Base-by-base conservation (phyloP, 1,140 invertebrate genomes). In the Triops longicaudatus region DNA sequence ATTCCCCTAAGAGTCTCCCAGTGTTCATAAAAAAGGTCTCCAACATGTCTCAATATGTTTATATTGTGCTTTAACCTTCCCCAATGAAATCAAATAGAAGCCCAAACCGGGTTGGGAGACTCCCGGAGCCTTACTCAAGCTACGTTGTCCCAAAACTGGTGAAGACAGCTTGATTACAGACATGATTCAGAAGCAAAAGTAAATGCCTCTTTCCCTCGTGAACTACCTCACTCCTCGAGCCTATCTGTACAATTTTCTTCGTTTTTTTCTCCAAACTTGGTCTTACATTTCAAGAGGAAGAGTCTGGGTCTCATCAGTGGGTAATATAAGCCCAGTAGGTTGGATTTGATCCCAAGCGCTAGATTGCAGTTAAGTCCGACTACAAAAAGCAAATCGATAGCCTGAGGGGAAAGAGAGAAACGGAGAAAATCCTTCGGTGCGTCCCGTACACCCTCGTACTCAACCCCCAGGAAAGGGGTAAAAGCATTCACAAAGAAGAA, bases 311-410 rank as follows among this genome's bases (percentile, higher is more conserved):
- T 63, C 50, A 63, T 63, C 50, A 63, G 22, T 22, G 50, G 50
- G n/a, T 63, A 63, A 63, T 63, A 63, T 63, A 63, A 63, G 50
- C 50, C n/a, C 50, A 63, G 50, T 63, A 63, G 50, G 50, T 63
- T 63, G 50, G 50, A 63, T 63, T 63, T 63, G 50, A 63, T 63
- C 50, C 22, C 22, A 22, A 63, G 50, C 50, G 50, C n/a, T 63
- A 63, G 50, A 63, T 63, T 63, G 50, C 50, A 63, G 50, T 63
- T 63, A 63, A 63, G 50, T 63, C 50, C 17, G 50, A 22, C 50
- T 63, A 63, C 17, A 63, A 63, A 63, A 63, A 63, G n/a, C 50
- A 22, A 63, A 63, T 63, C 50, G 50, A 63, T 63, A 63, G 50
- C 50, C 50, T 17, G 50, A 22, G n/a, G 50, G 7, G 22, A 63